Percentiles rank a stretch among this genome's conserved stretches.
Evolutionary conservation across 2,888 invertebrate genomes (phyloP).

Genomic region (Cosmopolites sordidus): DNA sequence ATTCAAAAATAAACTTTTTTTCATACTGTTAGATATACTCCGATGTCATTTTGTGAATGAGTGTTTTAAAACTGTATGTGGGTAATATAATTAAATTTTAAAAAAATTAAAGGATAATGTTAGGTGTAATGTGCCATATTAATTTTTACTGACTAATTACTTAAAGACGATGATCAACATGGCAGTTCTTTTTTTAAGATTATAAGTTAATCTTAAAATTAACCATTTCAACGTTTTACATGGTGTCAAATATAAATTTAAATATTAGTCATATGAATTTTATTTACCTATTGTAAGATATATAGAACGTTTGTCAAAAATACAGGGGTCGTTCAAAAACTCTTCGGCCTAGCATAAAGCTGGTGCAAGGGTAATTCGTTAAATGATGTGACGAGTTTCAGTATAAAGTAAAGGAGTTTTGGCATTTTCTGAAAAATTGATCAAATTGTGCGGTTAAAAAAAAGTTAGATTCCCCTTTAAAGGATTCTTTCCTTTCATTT

Average conservation of each 20-base stretch:
- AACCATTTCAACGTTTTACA: slow-evolving; percentile 22
- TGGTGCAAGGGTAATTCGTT: too few relatives aligned
- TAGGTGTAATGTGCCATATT: slow-evolving; percentile 27
- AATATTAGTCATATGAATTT: slow-evolving; percentile 3
- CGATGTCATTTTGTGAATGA: slow-evolving; percentile 2
- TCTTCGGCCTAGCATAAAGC: too few relatives aligned
- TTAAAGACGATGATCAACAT: not conserved
- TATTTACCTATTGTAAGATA: too few relatives aligned
- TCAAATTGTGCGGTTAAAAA: too few relatives aligned
- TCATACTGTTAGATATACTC: slow-evolving; percentile 8
- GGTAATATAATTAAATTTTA: not conserved
- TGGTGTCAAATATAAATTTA: slow-evolving; percentile 18
- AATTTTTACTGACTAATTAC: slow-evolving; percentile 4
- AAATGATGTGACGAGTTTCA: too few relatives aligned
- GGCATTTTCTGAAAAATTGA: too few relatives aligned
- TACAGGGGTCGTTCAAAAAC: too few relatives aligned
- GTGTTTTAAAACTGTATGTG: slow-evolving; percentile 2
- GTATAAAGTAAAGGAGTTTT: too few relatives aligned
- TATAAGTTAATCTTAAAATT: not conserved
- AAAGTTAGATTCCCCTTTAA: too few relatives aligned
- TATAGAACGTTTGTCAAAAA: too few relatives aligned
- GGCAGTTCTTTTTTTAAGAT: slow-evolving; percentile 1
- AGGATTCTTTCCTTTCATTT: too few relatives aligned
- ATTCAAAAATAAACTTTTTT: slow-evolving; percentile 12
- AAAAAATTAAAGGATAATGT: slow-evolving; percentile 7